Conservation (phyloP, 2,113 vertebrate genomes). For the Triplophysa siluroides region DNA sequence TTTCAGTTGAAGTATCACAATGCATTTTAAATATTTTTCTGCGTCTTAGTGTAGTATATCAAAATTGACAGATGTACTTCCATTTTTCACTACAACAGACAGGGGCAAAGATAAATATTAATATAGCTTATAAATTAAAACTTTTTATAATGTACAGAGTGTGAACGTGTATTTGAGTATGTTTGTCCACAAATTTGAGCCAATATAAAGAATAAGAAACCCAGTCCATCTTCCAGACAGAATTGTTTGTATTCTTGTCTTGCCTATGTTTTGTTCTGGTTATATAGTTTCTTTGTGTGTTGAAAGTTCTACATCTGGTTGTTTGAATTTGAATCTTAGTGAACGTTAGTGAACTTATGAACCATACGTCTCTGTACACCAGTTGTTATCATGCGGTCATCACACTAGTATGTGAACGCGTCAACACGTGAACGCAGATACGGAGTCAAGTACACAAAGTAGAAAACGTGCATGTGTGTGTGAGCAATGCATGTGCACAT, state of each 20-base stretch:
- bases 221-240: neutral
- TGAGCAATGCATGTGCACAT: neutral
- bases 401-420: neutral
- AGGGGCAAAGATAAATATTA: too few species aligned
- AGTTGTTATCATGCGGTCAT: slow-evolving; percentile 12
- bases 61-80: too few species aligned
- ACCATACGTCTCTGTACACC: slow-evolving; percentile 10
- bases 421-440: neutral
- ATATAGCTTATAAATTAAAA: too few species aligned
- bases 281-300: neutral
- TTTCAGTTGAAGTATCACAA: too few species aligned
- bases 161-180: neutral
- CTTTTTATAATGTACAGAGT: too few species aligned
- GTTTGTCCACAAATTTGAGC: neutral
- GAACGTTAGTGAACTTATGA: too few species aligned
- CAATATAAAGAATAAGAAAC: slow-evolving; percentile 1
- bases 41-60: too few species aligned
- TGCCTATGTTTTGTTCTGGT: slow-evolving; percentile 1
- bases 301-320: slow-evolving; percentile 17
- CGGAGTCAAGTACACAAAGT: slow-evolving; percentile 27
- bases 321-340: slow-evolving; percentile 2
- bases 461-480: slow-evolving; percentile 3
- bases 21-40: too few species aligned
- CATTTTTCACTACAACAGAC: too few species aligned
- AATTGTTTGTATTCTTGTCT: slow-evolving; percentile 13